These are phyloP conservation scores for Spatulosminthurus flaviceps DNA, from an alignment of 2,888 invertebrate species.

Conservation along the genomic window DNA sequence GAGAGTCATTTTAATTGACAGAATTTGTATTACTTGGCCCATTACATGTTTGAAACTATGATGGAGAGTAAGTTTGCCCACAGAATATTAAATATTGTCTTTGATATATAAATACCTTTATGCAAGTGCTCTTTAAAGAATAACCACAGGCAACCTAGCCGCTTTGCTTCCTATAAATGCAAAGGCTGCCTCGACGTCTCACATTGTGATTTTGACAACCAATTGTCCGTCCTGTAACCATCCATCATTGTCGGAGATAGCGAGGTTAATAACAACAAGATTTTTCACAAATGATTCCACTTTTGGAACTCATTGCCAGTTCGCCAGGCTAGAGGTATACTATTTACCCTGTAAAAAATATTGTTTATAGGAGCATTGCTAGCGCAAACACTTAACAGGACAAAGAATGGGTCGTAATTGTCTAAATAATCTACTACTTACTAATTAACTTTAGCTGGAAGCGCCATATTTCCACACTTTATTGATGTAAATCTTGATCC, in stretches of 20 bases:
- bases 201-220: slow-evolving; percentile 14
- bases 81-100: slow-evolving; percentile 11
- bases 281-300: neutral
- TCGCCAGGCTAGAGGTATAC: neutral
- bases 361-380: neutral
- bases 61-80: neutral
- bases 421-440: no score
- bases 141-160: neutral
- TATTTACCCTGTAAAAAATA: neutral
- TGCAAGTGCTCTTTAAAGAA: neutral
- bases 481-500: no score
- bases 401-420: no score
- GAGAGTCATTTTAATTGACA: slow-evolving; percentile 2
- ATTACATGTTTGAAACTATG: neutral
- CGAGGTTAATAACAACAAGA: neutral
- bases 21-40: slow-evolving; percentile 1
- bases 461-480: no score
- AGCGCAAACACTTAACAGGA: no score
- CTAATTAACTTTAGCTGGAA: no score
- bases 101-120: neutral
- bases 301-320: neutral
- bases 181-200: neutral
- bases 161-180: neutral
- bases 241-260: slow-evolving; percentile 1
- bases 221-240: neutral